Evolutionary conservation across 35 echinoderm and acorn worm genomes (phyloP), one percentile per base, ranked within the genome.

Genomic region (Diadema setosum): DNA sequence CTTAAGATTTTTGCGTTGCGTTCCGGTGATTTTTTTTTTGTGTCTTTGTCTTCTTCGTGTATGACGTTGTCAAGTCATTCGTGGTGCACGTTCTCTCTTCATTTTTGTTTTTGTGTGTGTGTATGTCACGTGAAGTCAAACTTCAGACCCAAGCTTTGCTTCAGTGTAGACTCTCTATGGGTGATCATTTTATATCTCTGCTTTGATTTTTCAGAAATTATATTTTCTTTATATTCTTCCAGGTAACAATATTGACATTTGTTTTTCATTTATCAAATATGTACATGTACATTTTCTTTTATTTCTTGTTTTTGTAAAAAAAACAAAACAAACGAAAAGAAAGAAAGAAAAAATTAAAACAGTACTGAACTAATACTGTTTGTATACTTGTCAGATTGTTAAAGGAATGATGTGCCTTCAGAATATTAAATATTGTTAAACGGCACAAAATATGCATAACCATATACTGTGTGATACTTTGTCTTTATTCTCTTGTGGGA

Each of bases 311-410:
- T 78, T 44, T 78, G 73, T 78, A 78, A 25, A 78, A 78, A 78
- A 40, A 37, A 12, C 39, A 42, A 41, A 78, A 78, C 40, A 78
- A n/a, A n/a, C n/a, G n/a, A n/a, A n/a, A n/a, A n/a, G n/a, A n/a
- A n/a, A n/a, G n/a, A n/a, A n/a, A n/a, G n/a, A n/a, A n/a, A n/a
- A n/a, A n/a, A n/a, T n/a, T n/a, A n/a, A n/a, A n/a, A 44, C 73
- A 78, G 73, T 78, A 78, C 73, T 78, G 73, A 78, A 35, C 40
- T 78, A 78, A 78, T 78, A 78, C 73, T 78, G 73, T 78, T 78
- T 78, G 40, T 78, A 78, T 78, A 78, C 73, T 24, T 42, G 33
- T 78, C 73, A 42, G 40, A 42, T 44, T 42, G 73, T 78, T 78
- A 33, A 78, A 78, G 18, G 15, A 78, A 78, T 78, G 30, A 78